Base-by-base conservation (phyloP, 2,113 vertebrate genomes). In the Phaethon lepturus region DNA sequence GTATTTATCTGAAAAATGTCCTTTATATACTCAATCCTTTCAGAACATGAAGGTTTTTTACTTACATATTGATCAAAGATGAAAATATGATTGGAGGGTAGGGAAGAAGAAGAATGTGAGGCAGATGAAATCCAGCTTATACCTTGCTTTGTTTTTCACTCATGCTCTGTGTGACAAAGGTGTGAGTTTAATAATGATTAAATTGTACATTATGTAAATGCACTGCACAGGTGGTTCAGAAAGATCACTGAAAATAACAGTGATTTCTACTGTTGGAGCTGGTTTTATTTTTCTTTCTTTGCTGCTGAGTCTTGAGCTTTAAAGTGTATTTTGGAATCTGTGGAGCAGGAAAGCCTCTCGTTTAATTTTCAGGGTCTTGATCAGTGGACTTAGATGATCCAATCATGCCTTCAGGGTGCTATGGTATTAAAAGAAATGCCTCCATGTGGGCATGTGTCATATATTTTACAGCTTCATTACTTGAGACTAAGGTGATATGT, bases 191-290 rank as follows among this genome's bases (percentile, higher is more conserved):
- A 31, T n/a, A 15, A 4, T 64, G 12, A 23, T 75, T 71, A 55
- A 73, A 24, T 59, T 35, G 20, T 55, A 26, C 1, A 1, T 44
- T 76, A 33, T 31, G 31, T 84, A 33, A 16, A 23, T 28, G 7
- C 0, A 0, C 52, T 45, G 24, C 33, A 33, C 8, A 42, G 9
- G 12, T 35, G 14, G 5, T 72, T 67, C 72, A 47, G 44, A 49
- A 74, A 53, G 29, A 45, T 35, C 26, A 56, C 19, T 50, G 86
- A 64, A 85, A 88, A 49, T 38, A 45, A 15, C 9, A 23, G 4
- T 53, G 9, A 52, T 71, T 89, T 75, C 40, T 6, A 19, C 17
- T 23, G 4, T 45, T 49, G 68, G 3, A 76, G 4, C 4, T 59
- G 26, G 13, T 40, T 63, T 64, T 82, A 60, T 17, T 88, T 58